phyloP scores from a whole-genome alignment of 2,113 vertebrate species.

The Passer montanus region DNA sequence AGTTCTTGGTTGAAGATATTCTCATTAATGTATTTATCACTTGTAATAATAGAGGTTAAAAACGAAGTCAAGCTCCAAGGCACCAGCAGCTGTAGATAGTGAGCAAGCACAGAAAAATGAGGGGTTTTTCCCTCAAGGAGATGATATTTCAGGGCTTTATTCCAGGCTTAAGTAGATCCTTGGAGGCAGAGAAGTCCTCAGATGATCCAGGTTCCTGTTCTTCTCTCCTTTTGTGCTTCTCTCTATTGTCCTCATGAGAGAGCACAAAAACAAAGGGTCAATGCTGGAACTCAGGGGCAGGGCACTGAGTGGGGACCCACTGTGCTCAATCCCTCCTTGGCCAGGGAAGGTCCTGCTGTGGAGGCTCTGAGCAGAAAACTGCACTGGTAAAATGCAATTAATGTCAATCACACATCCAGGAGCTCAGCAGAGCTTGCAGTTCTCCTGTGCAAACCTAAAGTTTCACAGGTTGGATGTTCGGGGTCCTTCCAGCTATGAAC shows the following conservation, averaged over 20 bases:
- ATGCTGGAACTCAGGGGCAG: neutral
- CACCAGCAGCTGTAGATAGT: neutral
- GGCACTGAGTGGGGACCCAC: neutral
- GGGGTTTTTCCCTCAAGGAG: fast-evolving
- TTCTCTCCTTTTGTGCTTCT: neutral
- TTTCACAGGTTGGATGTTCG: fast-evolving
- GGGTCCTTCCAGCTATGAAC: neutral
- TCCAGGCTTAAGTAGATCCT: neutral
- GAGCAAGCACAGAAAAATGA: neutral
- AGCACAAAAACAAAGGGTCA: neutral
- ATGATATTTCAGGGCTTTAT: neutral
- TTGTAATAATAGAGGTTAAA: neutral
- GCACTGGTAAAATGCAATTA: neutral
- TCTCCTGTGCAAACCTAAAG: neutral
- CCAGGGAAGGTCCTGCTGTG: neutral
- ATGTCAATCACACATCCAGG: neutral
- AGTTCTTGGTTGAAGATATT: neutral
- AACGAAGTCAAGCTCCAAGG: neutral
- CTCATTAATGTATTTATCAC: neutral
- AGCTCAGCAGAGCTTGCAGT: neutral
- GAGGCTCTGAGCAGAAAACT: neutral
- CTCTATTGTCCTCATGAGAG: neutral
- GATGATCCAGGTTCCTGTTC: neutral
- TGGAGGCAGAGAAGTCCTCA: neutral
- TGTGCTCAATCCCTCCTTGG: neutral